These are phyloP conservation scores for Burhinus bistriatus DNA, from an alignment of 2,113 vertebrate species.

Conservation along the genomic window DNA sequence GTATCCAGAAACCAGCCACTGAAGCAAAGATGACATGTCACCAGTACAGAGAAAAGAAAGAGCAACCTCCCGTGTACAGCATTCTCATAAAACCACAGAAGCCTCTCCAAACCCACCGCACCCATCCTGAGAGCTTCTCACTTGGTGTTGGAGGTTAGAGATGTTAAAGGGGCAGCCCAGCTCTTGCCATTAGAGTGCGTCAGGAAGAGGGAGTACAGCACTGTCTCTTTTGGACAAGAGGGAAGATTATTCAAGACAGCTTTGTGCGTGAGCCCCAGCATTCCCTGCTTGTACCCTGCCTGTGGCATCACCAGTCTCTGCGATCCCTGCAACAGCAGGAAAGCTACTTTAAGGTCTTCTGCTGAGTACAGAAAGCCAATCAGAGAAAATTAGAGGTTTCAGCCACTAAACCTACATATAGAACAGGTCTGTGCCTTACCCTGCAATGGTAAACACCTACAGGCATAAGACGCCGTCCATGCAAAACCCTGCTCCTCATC, in stretches of 20 bases:
- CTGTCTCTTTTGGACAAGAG: neutral
- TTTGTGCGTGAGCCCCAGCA: neutral
- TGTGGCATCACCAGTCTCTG: neutral
- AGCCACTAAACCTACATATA: neutral
- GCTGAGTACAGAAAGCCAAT: conserved; percentile 33
- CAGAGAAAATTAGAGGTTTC: neutral
- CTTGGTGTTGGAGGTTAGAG: neutral
- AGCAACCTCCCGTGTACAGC: neutral
- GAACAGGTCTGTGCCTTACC: neutral
- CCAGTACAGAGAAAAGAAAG: neutral
- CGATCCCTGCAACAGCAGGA: conserved; percentile 10
- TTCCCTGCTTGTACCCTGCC: neutral
- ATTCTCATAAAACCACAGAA: neutral
- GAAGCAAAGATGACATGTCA: neutral
- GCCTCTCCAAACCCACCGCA: neutral
- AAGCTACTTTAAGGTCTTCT: conserved; percentile 16
- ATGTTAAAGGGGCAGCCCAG: neutral
- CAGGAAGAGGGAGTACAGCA: neutral
- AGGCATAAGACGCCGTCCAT: neutral
- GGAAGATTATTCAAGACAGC: neutral
- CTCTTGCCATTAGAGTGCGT: neutral
- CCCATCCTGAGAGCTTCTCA: neutral
- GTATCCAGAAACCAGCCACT: neutral
- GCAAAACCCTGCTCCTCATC: neutral
- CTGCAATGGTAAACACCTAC: neutral